These are phyloP conservation scores for Malaclemys terrapin DNA, from an alignment of 2,113 vertebrate genomes.

Conservation along the genomic window DNA sequence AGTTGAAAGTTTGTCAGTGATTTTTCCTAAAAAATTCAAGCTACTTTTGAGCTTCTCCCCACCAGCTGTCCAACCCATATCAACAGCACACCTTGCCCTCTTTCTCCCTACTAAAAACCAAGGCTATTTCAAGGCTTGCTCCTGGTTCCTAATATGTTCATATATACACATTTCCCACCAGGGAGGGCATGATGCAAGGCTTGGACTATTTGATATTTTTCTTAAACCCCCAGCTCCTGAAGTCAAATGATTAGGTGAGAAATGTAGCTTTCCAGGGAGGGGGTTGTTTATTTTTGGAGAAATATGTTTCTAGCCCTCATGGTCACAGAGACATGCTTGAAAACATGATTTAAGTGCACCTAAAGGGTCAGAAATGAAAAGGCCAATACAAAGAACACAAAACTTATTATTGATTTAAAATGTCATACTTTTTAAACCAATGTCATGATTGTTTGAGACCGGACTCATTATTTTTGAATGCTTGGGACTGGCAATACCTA, in stretches of 20 bases:
- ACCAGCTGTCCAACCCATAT: neutral
- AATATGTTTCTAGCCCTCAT: neutral
- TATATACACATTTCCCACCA: neutral
- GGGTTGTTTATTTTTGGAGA: neutral
- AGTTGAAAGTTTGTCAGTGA: neutral
- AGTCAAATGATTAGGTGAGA: neutral
- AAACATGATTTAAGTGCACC: neutral
- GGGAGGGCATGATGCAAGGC: neutral
- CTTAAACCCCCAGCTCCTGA: neutral
- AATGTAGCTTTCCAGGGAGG: neutral
- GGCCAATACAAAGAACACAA: neutral
- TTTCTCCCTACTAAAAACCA: neutral
- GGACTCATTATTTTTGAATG: neutral
- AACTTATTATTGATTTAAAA: neutral
- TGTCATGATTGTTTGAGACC: neutral
- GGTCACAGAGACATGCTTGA: neutral
- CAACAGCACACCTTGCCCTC: neutral
- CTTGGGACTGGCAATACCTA: neutral
- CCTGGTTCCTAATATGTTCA: neutral
- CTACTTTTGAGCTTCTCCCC: neutral
- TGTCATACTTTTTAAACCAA: neutral
- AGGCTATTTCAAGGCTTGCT: neutral
- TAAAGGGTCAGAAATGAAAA: neutral
- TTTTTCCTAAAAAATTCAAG: neutral
- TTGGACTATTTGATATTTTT: neutral